Evolutionary conservation across 2,888 invertebrate species (phyloP).

Genomic region (Boloria selene): DNA sequence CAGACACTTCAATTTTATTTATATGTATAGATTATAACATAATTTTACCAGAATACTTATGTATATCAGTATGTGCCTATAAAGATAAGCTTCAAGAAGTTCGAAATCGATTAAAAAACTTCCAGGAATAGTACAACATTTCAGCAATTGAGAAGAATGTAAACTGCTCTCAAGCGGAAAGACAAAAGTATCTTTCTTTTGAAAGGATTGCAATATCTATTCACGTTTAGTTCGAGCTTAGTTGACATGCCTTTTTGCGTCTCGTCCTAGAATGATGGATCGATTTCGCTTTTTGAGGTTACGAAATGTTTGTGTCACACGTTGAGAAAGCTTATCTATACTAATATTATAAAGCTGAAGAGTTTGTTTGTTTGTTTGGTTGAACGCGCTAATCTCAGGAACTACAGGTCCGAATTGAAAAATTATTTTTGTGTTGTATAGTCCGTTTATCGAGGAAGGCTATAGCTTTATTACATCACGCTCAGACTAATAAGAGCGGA

Average conservation of each 20-base stretch:
- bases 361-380: too few relatives aligned
- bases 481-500: too few relatives aligned
- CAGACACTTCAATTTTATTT: too few relatives aligned
- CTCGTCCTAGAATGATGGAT: slow-evolving; percentile 37
- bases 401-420: too few relatives aligned
- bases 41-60: too few relatives aligned
- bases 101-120: neutral
- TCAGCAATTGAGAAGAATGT: slow-evolving; percentile 18
- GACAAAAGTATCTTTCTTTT: slow-evolving; percentile 13
- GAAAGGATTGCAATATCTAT: slow-evolving; percentile 13
- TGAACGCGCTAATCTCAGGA: too few relatives aligned
- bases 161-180: slow-evolving; percentile 10
- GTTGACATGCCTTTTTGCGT: slow-evolving; percentile 34
- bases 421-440: too few relatives aligned
- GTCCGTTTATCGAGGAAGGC: too few relatives aligned
- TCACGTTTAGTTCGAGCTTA: slow-evolving; percentile 26
- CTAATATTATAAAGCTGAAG: too few relatives aligned
- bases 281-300: slow-evolving; percentile 3
- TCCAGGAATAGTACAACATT: slow-evolving; percentile 2
- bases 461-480: too few relatives aligned
- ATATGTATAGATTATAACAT: too few relatives aligned
- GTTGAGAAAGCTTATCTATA: neutral
- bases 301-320: slow-evolving; percentile 4
- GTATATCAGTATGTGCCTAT: neutral
- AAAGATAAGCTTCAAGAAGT: neutral